Conservation (phyloP, 2,113 vertebrate species). For the Urocitellus parryii region DNA sequence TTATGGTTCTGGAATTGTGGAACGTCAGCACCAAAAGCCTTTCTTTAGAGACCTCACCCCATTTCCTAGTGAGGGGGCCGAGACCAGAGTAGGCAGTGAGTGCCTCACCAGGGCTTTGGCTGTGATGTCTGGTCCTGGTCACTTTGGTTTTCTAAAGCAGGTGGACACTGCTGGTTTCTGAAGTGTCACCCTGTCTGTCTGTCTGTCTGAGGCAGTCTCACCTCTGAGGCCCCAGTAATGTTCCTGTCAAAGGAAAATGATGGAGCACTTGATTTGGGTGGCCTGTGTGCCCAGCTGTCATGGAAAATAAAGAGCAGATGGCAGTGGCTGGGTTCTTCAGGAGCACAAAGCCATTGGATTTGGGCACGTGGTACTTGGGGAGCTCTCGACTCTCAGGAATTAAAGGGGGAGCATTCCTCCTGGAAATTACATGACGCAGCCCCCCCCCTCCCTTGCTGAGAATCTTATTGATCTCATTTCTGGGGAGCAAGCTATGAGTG, state of each 20-base stretch:
- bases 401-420: not conserved
- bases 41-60: not conserved
- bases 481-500: not conserved
- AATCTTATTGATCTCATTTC: not conserved
- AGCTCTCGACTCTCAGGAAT: not conserved
- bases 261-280: not conserved
- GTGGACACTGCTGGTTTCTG: not conserved
- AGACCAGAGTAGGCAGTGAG: not conserved
- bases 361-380: not conserved
- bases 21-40: not conserved
- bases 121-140: not conserved
- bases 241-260: constrained; percentile 63
- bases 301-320: not conserved
- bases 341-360: not conserved
- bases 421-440: not conserved
- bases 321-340: not conserved
- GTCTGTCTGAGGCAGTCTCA: not conserved
- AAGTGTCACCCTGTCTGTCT: not conserved
- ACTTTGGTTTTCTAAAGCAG: not conserved
- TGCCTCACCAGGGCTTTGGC: not conserved
- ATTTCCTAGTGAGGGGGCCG: not conserved
- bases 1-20: not conserved
- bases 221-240: not conserved
- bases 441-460: not conserved
- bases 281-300: constrained; percentile 65